Conservation (phyloP, 2,888 invertebrate genomes). For the Drosophila infuscata region DNA sequence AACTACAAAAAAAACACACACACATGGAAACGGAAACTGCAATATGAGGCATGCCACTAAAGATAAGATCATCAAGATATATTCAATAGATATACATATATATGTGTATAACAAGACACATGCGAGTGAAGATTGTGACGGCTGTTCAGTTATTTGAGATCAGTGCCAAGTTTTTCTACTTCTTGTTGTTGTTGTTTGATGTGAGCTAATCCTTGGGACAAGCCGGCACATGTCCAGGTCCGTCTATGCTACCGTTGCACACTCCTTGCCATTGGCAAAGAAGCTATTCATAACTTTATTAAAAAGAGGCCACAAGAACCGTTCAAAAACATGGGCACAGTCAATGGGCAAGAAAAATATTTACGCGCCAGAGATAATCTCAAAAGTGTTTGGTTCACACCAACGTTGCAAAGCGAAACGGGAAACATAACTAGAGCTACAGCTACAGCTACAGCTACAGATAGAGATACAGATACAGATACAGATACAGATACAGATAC, state of each 20-base stretch:
- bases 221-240: slow-evolving; percentile 29
- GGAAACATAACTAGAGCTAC: slow-evolving; percentile 35
- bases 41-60: slow-evolving; percentile 61
- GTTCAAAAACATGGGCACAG: slow-evolving; percentile 68
- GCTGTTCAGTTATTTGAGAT: slow-evolving; percentile 51
- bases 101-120: slow-evolving; percentile 44
- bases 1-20: neutral
- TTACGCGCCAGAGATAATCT: slow-evolving; percentile 83
- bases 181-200: slow-evolving; percentile 33
- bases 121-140: slow-evolving; percentile 19
- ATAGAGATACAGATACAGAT: slow-evolving; percentile 4
- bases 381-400: slow-evolving; percentile 79
- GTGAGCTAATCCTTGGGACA: slow-evolving; percentile 58
- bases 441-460: slow-evolving; percentile 8
- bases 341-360: slow-evolving; percentile 82
- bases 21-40: slow-evolving; percentile 47
- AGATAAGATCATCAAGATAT: slow-evolving; percentile 66
- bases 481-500: slow-evolving; percentile 30
- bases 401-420: slow-evolving; percentile 58
- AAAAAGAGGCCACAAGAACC: slow-evolving; percentile 57
- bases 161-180: slow-evolving; percentile 44
- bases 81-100: slow-evolving; percentile 41
- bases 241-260: slow-evolving; percentile 33
- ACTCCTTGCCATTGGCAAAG: neutral
- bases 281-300: slow-evolving; percentile 73